phyloP scores from a whole-genome alignment of 2,113 vertebrate species.

The Myrmecophaga tridactyla region DNA sequence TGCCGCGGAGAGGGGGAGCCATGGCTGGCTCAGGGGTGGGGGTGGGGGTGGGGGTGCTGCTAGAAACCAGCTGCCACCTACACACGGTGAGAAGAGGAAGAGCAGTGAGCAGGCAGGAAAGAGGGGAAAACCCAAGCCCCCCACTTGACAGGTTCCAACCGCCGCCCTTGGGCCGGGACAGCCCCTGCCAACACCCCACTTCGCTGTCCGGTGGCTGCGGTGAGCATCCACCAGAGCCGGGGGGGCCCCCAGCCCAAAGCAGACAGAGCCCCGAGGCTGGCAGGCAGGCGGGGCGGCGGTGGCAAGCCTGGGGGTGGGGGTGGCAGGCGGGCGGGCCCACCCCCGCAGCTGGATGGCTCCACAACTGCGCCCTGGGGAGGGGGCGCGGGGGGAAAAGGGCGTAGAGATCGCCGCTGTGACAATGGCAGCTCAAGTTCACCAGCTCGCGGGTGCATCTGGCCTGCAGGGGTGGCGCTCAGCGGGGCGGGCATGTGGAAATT shows the following conservation, averaged over 20 bases:
- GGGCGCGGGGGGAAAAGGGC: not conserved
- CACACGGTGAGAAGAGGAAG: conserved; percentile 66
- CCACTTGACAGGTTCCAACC: conserved; percentile 68
- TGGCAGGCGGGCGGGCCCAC: too few relatives aligned
- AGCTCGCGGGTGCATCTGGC: conserved; percentile 3
- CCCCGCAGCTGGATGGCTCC: too few relatives aligned
- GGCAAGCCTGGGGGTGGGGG: too few relatives aligned
- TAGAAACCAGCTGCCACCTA: conserved; percentile 73
- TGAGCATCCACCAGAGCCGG: not conserved
- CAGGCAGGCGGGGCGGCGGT: too few relatives aligned
- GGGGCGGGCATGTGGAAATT: conserved; percentile 46
- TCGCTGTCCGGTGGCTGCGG: not conserved
- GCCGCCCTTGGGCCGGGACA: conserved; percentile 43
- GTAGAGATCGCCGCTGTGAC: conserved; percentile 48
- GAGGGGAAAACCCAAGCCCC: conserved; percentile 74
- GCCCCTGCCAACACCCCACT: conserved; percentile 54
- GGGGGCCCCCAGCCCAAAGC: too few relatives aligned
- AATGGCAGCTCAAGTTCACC: conserved; percentile 28
- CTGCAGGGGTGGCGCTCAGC: not conserved
- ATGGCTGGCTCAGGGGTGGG: too few relatives aligned
- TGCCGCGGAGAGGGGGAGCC: not conserved
- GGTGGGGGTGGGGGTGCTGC: too few relatives aligned
- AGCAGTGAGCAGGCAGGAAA: conserved; percentile 73
- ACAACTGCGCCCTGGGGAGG: too few relatives aligned
- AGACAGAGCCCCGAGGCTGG: too few relatives aligned